Evolutionary conservation across 2,888 invertebrate species (phyloP), one percentile per base, ranked within the genome.

Genomic region (Euplagia quadripunctaria): DNA sequence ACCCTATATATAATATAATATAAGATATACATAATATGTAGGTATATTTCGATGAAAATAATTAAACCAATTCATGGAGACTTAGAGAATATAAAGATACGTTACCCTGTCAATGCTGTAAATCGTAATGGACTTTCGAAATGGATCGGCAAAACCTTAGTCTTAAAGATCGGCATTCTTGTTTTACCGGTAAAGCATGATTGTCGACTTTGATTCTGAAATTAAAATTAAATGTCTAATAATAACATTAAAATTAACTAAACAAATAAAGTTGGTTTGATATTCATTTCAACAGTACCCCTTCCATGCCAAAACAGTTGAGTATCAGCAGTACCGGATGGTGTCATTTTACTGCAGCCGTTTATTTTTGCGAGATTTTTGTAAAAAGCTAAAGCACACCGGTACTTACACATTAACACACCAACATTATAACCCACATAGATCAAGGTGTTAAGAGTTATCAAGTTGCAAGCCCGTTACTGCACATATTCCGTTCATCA

Each of bases 341-440:
- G 94, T 94, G 89, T 94, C 93, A 86, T 75, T 86, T 94, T 93
- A 87, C 88, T 86, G 86, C 92, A 92, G 91, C 92, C 93, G 93
- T 90, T 89, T 87, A 88, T 88, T 93, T 94, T 94, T 93, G 86
- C 87, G 88, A 89, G 87, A 92, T 90, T 83, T 79, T 78, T 83
- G 90, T 90, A 93, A 94, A 94, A 94, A 93, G 87, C 76, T 74
- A 81, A 85, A 85, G 85, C 82, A 88, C 89, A 90, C 88, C 89
- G 89, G 90, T 88, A 87, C 82, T 73, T 78, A 78, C 81, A 85
- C 79, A 81, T 73, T 82, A 78, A 85, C 88, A 87, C 88, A 86
- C 88, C 86, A 89, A 91, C 91, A 89, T 94, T 88, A 93, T 96
- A 95, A 96, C 96, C 96, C 95, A 96, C 92, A 94, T 96, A 92